These are phyloP conservation scores for Platygyra sinensis DNA, from an alignment of 64 coral and sea anemone species.

Conservation along the genomic window DNA sequence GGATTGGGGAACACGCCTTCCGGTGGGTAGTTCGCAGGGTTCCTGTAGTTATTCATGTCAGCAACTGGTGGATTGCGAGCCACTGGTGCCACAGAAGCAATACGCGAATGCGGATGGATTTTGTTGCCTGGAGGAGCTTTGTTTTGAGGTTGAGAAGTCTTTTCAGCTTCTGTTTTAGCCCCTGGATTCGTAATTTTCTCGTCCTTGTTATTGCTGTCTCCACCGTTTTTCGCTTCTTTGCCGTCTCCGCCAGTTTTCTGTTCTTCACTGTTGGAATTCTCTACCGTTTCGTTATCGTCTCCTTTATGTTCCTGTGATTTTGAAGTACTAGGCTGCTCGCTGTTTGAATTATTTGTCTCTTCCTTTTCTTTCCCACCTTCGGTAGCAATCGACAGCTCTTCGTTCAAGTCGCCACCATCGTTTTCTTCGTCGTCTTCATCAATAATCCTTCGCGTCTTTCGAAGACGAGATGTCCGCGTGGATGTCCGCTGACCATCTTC, in stretches of 20 bases:
- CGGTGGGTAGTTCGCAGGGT: not conserved
- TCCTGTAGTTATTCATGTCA: constrained; percentile 1
- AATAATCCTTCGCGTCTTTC: constrained; percentile 68
- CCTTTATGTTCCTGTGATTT: constrained; percentile 1
- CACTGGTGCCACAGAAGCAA: constrained; percentile 35
- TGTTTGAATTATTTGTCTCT: not conserved
- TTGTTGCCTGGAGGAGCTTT: not conserved
- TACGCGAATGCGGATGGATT: constrained; percentile 26
- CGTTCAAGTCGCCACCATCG: constrained; percentile 5
- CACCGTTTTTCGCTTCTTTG: not conserved
- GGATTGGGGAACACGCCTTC: constrained; percentile 30
- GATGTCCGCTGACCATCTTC: constrained; percentile 53
- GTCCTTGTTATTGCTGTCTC: not conserved
- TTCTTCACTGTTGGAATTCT: not conserved
- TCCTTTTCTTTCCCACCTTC: constrained; percentile 4
- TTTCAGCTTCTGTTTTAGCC: not conserved
- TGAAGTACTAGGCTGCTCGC: not conserved
- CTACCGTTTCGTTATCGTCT: not conserved
- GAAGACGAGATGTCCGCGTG: constrained; percentile 63
- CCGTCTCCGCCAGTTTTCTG: not conserved
- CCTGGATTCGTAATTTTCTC: constrained; percentile 1
- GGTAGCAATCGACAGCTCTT: not conserved
- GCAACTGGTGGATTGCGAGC: not conserved
- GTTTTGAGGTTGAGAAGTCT: not conserved
- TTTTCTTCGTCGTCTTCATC: constrained; percentile 57